Evolutionary conservation across 2,113 vertebrate species (phyloP).

Genomic region (Perca schrenkii): DNA sequence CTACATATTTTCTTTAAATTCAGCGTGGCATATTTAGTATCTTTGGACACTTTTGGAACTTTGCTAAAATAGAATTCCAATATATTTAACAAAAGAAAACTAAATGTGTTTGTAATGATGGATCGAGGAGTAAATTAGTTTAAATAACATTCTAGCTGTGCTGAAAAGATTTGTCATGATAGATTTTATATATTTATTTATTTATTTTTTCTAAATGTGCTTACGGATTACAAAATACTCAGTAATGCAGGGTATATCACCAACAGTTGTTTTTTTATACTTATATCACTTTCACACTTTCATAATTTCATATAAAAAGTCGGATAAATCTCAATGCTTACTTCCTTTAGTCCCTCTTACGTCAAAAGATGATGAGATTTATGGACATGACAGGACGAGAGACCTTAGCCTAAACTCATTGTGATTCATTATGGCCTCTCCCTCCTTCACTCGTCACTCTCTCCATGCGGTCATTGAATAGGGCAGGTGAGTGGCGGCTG

Average conservation of each 20-base stretch:
- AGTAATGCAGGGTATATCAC: not conserved
- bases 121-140: not conserved
- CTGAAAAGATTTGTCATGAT: not conserved
- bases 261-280: not conserved
- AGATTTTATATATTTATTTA: no score
- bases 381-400: not conserved
- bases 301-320: not conserved
- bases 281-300: not conserved
- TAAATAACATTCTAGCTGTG: not conserved
- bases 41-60: not conserved
- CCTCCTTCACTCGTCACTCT: constrained; percentile 13
- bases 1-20: not conserved
- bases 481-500: constrained; percentile 61
- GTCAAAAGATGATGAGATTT: constrained; percentile 9
- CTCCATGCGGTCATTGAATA: constrained; percentile 34
- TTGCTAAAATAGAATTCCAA: not conserved
- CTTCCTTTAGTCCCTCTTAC: not conserved
- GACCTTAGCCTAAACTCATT: constrained; percentile 34
- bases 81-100: not conserved
- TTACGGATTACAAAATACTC: not conserved
- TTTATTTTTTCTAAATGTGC: not conserved
- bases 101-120: not conserved
- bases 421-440: constrained; percentile 54
- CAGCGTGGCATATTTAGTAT: not conserved
- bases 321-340: not conserved